phyloP scores from a whole-genome alignment of 2,797 vertebrate species.

The Tapirus indicus region DNA sequence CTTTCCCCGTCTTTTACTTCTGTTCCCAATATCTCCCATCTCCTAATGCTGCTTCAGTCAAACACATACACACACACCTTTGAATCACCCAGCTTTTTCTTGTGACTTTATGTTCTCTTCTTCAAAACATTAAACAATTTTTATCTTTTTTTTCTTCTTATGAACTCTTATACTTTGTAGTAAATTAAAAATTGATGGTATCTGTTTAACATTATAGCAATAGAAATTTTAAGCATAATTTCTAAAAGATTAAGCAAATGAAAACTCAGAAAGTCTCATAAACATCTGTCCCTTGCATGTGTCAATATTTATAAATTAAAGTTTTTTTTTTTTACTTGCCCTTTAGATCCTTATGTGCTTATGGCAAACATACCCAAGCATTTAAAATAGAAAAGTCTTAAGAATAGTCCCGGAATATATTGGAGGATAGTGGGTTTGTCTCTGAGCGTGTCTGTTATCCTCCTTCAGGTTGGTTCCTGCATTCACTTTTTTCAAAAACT shows the following conservation, averaged over 20 bases:
- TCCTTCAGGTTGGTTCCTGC: not conserved
- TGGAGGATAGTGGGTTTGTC: not conserved
- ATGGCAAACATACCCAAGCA: not conserved
- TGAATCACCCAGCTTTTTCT: not conserved
- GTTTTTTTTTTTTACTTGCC: not conserved
- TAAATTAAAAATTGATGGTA: not conserved
- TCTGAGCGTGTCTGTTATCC: not conserved
- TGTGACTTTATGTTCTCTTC: not conserved
- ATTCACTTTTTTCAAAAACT: not conserved
- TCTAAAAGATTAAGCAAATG: conserved; percentile 10
- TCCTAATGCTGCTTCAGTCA: not conserved
- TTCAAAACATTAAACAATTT: conserved; percentile 26
- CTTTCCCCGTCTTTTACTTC: not conserved
- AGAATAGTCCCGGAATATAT: not conserved
- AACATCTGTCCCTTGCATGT: not conserved
- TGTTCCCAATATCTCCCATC: not conserved
- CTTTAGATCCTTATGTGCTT: conserved; percentile 29
- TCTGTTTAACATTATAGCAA: conserved; percentile 1
- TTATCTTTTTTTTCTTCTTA: not conserved
- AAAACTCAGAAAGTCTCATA: conserved; percentile 10
- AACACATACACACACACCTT: not conserved
- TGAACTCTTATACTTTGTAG: not conserved
- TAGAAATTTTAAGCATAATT: conserved; percentile 44
- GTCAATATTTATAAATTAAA: conserved; percentile 31
- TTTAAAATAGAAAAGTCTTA: not conserved